These are phyloP conservation scores for Diadegma fenestrale DNA, from an alignment of 2,888 invertebrate genomes.

Conservation along the genomic window DNA sequence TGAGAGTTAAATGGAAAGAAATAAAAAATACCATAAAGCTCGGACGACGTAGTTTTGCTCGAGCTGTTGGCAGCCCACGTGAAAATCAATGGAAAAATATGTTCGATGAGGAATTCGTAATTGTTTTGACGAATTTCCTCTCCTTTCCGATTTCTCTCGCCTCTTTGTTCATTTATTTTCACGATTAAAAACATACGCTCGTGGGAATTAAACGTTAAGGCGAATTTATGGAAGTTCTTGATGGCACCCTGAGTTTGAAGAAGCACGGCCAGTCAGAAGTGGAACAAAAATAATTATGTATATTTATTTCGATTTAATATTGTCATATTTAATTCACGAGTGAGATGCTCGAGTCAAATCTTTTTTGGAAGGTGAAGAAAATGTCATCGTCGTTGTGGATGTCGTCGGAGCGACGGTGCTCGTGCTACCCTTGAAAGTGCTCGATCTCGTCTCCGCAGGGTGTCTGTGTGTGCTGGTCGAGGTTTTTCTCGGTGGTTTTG, in stretches of 20 bases:
- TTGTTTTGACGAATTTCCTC: constrained; percentile 8
- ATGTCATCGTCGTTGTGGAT: constrained; percentile 73
- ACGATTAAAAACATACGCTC: constrained; percentile 14
- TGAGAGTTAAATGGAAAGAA: background rate
- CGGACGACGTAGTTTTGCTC: constrained; percentile 3
- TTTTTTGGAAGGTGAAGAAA: constrained; percentile 74
- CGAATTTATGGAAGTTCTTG: constrained; percentile 52
- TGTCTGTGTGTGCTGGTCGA: constrained; percentile 88
- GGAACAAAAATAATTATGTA: background rate
- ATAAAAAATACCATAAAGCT: background rate
- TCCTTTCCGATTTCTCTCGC: constrained; percentile 12
- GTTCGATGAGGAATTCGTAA: constrained; percentile 3
- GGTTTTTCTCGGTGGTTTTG: constrained; percentile 87
- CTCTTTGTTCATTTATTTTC: constrained; percentile 12
- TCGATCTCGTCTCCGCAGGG: constrained; percentile 89
- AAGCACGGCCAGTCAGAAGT: constrained; percentile 67
- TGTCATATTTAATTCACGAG: constrained; percentile 74
- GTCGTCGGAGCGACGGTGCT: constrained; percentile 80
- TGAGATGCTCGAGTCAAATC: constrained; percentile 81
- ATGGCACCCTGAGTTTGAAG: constrained; percentile 74
- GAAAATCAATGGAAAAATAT: background rate
- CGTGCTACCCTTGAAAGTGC: constrained; percentile 70
- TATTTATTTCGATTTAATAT: constrained; percentile 10
- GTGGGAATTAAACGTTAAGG: constrained; percentile 29
- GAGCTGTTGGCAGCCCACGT: background rate